phyloP scores from a whole-genome alignment of 1,140 invertebrate species.

The Drosophila pallidifrons region DNA sequence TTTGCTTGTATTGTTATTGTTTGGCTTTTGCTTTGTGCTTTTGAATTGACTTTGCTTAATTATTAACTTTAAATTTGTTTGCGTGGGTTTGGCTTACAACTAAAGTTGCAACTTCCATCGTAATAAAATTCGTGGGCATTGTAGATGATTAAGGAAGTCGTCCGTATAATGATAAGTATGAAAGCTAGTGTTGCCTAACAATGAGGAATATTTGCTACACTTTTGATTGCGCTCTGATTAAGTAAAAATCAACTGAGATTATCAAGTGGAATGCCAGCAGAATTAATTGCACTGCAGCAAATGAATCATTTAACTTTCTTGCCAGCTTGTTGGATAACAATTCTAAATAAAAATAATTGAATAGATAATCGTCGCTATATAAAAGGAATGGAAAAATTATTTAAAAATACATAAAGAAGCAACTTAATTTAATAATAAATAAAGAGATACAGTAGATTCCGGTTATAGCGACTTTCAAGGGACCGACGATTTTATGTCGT shows the following conservation, averaged over 20 bases:
- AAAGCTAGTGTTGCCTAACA: conserved; percentile 2
- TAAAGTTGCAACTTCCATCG: conserved; percentile 20
- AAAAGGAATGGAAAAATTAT: too few relatives aligned
- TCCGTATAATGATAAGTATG: not conserved
- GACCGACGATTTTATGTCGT: too few relatives aligned
- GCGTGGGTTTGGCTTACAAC: conserved; percentile 36
- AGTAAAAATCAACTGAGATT: conserved; percentile 15
- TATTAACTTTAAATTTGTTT: conserved; percentile 46
- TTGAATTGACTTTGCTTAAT: conserved; percentile 53
- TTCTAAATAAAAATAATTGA: too few relatives aligned
- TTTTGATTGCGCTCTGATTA: conserved; percentile 17
- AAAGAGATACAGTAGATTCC: too few relatives aligned
- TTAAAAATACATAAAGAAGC: too few relatives aligned
- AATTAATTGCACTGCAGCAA: conserved; percentile 5
- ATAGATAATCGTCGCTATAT: too few relatives aligned
- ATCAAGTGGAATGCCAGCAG: not conserved
- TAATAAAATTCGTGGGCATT: conserved; percentile 33
- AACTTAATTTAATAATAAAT: too few relatives aligned
- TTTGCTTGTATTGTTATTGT: conserved; percentile 38
- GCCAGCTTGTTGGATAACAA: too few relatives aligned
- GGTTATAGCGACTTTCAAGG: too few relatives aligned
- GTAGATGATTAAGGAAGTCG: conserved; percentile 38
- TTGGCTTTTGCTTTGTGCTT: conserved; percentile 32
- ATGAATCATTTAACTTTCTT: conserved; percentile 7
- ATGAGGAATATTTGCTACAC: conserved; percentile 3